Evolutionary conservation across 2,888 invertebrate species (phyloP), one percentile per base, ranked within the genome.

Genomic region (Taphrorychus bicolor): DNA sequence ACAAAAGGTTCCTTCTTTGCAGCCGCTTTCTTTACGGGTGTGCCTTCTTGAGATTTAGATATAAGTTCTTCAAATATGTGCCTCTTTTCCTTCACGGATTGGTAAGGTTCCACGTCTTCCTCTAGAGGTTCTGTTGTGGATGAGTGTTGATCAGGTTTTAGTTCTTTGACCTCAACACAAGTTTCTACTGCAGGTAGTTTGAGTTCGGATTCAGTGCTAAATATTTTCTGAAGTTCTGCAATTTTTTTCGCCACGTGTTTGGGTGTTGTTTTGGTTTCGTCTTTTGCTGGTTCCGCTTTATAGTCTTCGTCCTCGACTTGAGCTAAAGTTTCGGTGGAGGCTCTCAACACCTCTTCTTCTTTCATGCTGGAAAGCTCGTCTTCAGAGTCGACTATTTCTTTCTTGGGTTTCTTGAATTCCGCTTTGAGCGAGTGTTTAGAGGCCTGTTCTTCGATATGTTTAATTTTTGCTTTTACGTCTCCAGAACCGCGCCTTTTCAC

Each of bases 381-480:
- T 76, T 82, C 82, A 3, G 80, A 82, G 72, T 82, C 82, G 2
- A 81, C 73, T 2, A 81, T 72, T 22, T 67, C 62, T 68, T 80
- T 80, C 41, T 76, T 76, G 63, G 80, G 79, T 59, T 78, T 79
- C 65, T 75, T 75, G 9, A 77, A 66, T 42, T 76, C 75, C n/a
- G 79, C 80, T 58, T 78, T 75, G 58, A 82, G 80, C 24, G 81
- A 79, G 9, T 81, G 77, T 58, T 78, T 76, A 21, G 78, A 71
- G 1, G 82, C 75, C 61, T 84, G 84, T 71, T 85, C 85, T 77
- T 87, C 87, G 54, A 87, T 76, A 63, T 83, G 77, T 76, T 84
- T 83, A 45, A 87, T 82, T 76, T 85, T 85, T 14, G 86, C 84
- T 77, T 83, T 85, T 3, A 87, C 87, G 72, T 86, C 86, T 23